Percentiles rank a stretch among this genome's conserved stretches.
phyloP scores from a whole-genome alignment of 2,888 invertebrate genomes.

The Trypoxylon attenuatum region DNA sequence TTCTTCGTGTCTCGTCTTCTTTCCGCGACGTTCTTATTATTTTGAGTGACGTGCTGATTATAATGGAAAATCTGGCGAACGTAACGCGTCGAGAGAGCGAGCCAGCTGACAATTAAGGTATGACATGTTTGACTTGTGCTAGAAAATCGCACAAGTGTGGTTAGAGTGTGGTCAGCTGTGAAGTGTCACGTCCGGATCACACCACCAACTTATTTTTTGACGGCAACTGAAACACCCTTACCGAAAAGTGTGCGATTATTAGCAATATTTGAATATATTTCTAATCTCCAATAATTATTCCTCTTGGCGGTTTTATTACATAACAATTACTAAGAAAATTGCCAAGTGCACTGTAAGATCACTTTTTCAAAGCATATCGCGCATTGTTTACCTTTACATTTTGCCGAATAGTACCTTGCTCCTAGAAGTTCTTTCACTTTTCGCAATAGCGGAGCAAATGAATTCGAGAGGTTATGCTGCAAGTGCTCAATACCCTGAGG shows the following conservation, averaged over 20 bases:
- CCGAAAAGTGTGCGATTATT: neutral
- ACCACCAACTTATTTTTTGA: slow-evolving; percentile 10
- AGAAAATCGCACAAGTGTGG: slow-evolving; percentile 18
- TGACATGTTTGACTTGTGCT: slow-evolving; percentile 28
- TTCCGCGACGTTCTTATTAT: slow-evolving; percentile 16
- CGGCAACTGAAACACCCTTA: neutral
- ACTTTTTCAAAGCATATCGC: too few relatives aligned
- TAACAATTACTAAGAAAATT: too few relatives aligned
- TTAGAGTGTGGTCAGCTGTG: slow-evolving; percentile 15
- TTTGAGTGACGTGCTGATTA: slow-evolving; percentile 2
- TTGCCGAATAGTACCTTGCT: too few relatives aligned
- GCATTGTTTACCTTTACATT: too few relatives aligned
- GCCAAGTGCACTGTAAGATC: too few relatives aligned
- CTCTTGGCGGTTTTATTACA: slow-evolving; percentile 42
- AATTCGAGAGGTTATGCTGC: too few relatives aligned
- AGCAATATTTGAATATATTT: neutral
- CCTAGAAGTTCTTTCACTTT: too few relatives aligned
- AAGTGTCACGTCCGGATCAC: slow-evolving; percentile 31
- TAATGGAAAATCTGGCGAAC: neutral
- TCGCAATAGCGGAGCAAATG: too few relatives aligned
- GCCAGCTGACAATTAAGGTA: slow-evolving; percentile 38
- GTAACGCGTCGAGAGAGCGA: slow-evolving; percentile 5
- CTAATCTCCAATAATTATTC: neutral
- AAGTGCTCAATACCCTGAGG: too few relatives aligned
- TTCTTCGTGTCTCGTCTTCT: slow-evolving; percentile 7